Evolutionary conservation across 1,140 invertebrate genomes (phyloP).

Genomic region (Scaptomyza graminum): DNA sequence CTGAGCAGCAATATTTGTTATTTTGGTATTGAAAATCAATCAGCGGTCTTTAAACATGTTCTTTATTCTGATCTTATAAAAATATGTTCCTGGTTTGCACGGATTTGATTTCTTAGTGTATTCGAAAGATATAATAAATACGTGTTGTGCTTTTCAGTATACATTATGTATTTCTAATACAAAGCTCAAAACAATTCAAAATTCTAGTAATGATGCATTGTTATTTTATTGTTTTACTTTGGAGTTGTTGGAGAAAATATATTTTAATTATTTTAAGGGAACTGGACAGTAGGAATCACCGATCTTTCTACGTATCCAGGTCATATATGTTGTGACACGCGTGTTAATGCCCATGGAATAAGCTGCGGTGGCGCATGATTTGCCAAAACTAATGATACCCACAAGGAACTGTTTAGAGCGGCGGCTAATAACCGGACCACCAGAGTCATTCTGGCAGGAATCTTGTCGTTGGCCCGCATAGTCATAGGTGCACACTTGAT

Average conservation of each 20-base stretch:
- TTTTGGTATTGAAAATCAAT: too few relatives aligned
- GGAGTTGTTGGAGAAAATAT: not conserved
- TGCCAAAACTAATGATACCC: constrained; percentile 88
- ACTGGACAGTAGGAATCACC: constrained; percentile 60
- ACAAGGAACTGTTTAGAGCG: constrained; percentile 76
- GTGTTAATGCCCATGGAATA: constrained; percentile 87
- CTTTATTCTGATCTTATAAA: too few relatives aligned
- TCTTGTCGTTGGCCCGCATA: constrained; percentile 62
- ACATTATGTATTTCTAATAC: too few relatives aligned
- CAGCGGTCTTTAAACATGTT: too few relatives aligned
- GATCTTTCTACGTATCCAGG: constrained; percentile 86
- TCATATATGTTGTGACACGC: constrained; percentile 86
- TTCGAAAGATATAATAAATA: too few relatives aligned
- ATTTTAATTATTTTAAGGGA: constrained; percentile 26
- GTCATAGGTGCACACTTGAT: constrained; percentile 74
- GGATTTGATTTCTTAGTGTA: too few relatives aligned
- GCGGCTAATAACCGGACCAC: constrained; percentile 67
- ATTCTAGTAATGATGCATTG: too few relatives aligned
- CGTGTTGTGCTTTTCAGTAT: too few relatives aligned
- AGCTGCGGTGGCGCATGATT: constrained; percentile 84
- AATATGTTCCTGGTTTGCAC: too few relatives aligned
- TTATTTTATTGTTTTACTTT: not conserved
- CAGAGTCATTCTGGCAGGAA: constrained; percentile 79
- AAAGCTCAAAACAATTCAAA: too few relatives aligned
- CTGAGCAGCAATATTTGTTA: too few relatives aligned